These are phyloP conservation scores for Carabus problematicus DNA, from an alignment of 2,888 invertebrate species.

Conservation along the genomic window DNA sequence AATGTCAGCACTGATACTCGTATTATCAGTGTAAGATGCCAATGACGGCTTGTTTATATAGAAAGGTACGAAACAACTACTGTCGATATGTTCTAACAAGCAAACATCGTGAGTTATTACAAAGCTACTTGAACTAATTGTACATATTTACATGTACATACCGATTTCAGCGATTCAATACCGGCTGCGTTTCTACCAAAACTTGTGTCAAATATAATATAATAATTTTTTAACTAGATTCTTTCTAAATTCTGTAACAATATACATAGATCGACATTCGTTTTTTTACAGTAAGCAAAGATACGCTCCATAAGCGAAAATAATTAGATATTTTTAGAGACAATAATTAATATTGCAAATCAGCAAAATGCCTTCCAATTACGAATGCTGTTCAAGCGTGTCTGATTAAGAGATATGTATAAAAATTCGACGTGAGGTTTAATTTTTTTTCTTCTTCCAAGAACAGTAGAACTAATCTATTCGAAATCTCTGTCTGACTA, in stretches of 20 bases:
- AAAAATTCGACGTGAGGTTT: slow-evolving; percentile 16
- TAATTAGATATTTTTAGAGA: slow-evolving; percentile 17
- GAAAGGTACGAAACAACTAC: too few relatives aligned
- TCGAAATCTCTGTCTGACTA: too few relatives aligned
- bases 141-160: not conserved
- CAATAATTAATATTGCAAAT: slow-evolving; percentile 29
- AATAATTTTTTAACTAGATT: not conserved
- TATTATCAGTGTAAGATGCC: too few relatives aligned
- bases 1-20: too few relatives aligned
- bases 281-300: not conserved
- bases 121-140: not conserved
- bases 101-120: too few relatives aligned
- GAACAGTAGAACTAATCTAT: not conserved
- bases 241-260: not conserved
- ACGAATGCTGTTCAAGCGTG: slow-evolving; percentile 24
- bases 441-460: slow-evolving; percentile 1
- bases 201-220: not conserved
- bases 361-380: slow-evolving; percentile 29
- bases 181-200: not conserved
- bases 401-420: slow-evolving; percentile 26
- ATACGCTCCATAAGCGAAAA: slow-evolving; percentile 14
- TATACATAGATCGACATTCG: slow-evolving; percentile 1
- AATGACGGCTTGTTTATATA: too few relatives aligned
- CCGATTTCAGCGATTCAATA: not conserved
- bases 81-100: too few relatives aligned